Evolutionary conservation across 2,113 vertebrate genomes (phyloP).

Genomic region (Seriola rivoliana): DNA sequence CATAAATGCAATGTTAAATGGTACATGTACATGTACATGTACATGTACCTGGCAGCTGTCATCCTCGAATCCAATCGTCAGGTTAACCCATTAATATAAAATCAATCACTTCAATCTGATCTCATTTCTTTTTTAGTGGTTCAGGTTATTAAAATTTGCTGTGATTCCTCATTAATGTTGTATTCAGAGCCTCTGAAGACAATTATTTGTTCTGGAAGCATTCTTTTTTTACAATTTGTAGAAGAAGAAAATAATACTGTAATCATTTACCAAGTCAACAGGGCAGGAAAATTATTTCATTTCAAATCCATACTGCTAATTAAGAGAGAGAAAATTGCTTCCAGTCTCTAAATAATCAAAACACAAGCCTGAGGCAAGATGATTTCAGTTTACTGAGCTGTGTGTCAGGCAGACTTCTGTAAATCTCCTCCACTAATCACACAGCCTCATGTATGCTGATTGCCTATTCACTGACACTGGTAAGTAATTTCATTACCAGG

Average conservation of each 20-base stretch:
- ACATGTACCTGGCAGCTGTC: neutral
- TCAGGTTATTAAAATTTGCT: neutral
- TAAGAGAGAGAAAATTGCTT: neutral
- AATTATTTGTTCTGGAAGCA: neutral
- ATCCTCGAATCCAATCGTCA: neutral
- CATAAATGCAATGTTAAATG: neutral
- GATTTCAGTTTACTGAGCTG: neutral
- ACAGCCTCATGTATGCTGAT: neutral
- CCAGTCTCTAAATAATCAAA: constrained; percentile 1
- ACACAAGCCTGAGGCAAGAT: neutral
- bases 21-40: too few species aligned
- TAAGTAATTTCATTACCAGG: neutral
- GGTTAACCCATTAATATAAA: neutral
- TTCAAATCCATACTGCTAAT: neutral
- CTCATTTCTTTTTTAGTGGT: neutral
- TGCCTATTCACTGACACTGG: neutral
- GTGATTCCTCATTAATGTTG: neutral
- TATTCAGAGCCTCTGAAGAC: neutral
- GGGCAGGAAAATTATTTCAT: neutral
- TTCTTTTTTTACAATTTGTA: neutral
- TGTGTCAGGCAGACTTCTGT: neutral
- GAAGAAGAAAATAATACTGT: neutral
- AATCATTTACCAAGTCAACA: neutral
- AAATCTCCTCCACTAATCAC: neutral
- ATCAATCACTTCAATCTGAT: neutral